Evolutionary conservation across 2,797 vertebrate species (phyloP).

Genomic region (Buceros bicornis): DNA sequence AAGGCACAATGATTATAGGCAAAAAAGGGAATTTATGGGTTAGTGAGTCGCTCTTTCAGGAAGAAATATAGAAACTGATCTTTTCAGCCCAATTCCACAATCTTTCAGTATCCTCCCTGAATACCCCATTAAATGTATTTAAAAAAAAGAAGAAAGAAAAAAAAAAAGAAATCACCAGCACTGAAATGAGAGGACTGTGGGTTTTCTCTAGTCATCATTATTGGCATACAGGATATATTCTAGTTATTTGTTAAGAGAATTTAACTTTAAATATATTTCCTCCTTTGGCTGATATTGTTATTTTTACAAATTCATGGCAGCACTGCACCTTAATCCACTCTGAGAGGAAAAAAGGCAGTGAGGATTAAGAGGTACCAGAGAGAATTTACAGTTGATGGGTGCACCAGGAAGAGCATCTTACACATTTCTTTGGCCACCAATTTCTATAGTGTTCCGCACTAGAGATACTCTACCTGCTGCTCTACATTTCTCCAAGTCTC

Average conservation of each 20-base stretch:
- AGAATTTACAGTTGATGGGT: not conserved
- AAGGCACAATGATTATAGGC: not conserved
- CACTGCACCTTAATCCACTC: accelerated
- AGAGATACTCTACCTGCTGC: not conserved
- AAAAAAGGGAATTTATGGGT: not conserved
- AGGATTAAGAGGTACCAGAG: not conserved
- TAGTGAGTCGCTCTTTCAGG: not conserved
- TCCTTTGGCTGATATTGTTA: not conserved
- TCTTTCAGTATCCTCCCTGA: not conserved
- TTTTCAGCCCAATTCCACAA: not conserved
- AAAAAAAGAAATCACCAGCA: not conserved
- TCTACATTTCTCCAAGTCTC: not conserved
- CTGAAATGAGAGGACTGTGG: not conserved
- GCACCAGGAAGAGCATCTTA: not conserved
- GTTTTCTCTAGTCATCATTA: not conserved
- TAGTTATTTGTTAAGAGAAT: not conserved
- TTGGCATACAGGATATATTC: not conserved
- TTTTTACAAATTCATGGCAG: not conserved
- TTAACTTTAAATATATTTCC: not conserved
- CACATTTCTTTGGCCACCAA: not conserved
- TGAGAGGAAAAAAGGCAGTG: not conserved
- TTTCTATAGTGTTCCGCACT: not conserved
- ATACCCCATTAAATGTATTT: not conserved
- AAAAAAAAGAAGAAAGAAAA: not conserved
- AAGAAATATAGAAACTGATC: not conserved